phyloP scores from a whole-genome alignment of 2,888 invertebrate species.

The Aporophyla nigra region DNA sequence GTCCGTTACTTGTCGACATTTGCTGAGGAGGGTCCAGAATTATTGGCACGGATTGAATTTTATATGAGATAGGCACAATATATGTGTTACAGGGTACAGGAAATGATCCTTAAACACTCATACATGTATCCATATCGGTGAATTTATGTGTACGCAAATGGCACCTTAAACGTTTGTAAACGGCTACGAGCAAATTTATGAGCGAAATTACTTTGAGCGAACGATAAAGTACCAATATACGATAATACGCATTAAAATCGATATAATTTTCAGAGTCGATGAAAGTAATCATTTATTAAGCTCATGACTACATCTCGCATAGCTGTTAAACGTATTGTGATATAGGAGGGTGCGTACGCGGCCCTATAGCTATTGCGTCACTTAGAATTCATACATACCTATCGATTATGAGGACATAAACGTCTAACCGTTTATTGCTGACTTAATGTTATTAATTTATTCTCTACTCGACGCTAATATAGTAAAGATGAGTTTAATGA shows the following conservation, averaged over 20 bases:
- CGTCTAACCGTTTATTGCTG: slow-evolving; percentile 60
- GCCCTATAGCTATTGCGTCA: slow-evolving; percentile 81
- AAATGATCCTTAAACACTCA: slow-evolving; percentile 33
- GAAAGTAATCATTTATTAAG: slow-evolving; percentile 50
- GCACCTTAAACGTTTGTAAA: slow-evolving; percentile 9
- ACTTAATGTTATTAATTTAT: slow-evolving; percentile 10
- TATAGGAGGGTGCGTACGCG: slow-evolving; percentile 81
- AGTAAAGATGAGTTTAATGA: background rate
- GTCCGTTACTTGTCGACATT: slow-evolving; percentile 63
- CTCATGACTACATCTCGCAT: slow-evolving; percentile 83
- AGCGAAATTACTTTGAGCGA: slow-evolving; percentile 18
- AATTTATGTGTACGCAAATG: slow-evolving; percentile 31
- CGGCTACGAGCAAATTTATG: slow-evolving; percentile 6
- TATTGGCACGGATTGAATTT: slow-evolving; percentile 66
- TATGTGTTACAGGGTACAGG: slow-evolving; percentile 38
- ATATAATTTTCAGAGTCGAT: slow-evolving; percentile 25
- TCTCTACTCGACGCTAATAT: background rate
- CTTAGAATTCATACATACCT: slow-evolving; percentile 86
- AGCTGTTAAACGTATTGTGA: slow-evolving; percentile 76
- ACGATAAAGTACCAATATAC: slow-evolving; percentile 10
- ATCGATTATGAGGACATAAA: slow-evolving; percentile 82
- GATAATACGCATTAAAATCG: slow-evolving; percentile 13
- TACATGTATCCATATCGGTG: background rate
- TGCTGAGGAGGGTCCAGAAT: slow-evolving; percentile 64
- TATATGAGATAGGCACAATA: slow-evolving; percentile 63